phyloP scores from a whole-genome alignment of 2,888 invertebrate genomes.

The Neria commutata region DNA sequence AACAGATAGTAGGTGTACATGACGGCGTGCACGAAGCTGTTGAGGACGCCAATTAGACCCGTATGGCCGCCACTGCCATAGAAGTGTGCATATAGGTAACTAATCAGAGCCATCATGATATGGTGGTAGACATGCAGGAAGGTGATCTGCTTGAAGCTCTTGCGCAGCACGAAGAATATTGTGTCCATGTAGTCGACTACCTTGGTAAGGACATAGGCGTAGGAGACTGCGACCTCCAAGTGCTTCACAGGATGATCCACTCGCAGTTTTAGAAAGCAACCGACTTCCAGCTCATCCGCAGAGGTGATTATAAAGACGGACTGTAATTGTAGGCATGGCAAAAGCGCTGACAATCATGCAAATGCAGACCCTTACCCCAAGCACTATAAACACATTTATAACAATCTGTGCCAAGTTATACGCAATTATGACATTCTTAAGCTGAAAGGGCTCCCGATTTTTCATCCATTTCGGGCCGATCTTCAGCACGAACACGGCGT shows the following conservation, averaged over 20 bases:
- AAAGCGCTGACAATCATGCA: too few relatives aligned
- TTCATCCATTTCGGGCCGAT: constrained; percentile 75
- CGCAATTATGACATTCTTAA: constrained; percentile 68
- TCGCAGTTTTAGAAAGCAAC: too few relatives aligned
- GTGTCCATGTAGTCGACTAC: constrained; percentile 37
- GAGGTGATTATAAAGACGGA: too few relatives aligned
- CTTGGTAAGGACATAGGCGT: constrained; percentile 30
- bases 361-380: too few relatives aligned
- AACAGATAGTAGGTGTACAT: constrained; percentile 86
- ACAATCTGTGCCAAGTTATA: constrained; percentile 73
- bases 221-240: constrained; percentile 25
- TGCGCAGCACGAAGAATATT: constrained; percentile 38
- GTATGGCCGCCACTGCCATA: constrained; percentile 72
- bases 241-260: too few relatives aligned
- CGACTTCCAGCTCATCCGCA: too few relatives aligned
- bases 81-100: constrained; percentile 11
- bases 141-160: constrained; percentile 38
- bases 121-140: constrained; percentile 40
- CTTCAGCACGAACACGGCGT: constrained; percentile 71
- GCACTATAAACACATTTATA: too few relatives aligned
- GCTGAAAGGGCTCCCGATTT: constrained; percentile 67
- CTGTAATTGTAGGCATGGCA: too few relatives aligned
- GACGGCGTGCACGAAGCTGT: constrained; percentile 76
- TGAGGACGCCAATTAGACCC: constrained; percentile 70
- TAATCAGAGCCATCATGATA: constrained; percentile 23